Base-by-base conservation (phyloP, 2,888 invertebrate species). In the Branchellion lobata region DNA sequence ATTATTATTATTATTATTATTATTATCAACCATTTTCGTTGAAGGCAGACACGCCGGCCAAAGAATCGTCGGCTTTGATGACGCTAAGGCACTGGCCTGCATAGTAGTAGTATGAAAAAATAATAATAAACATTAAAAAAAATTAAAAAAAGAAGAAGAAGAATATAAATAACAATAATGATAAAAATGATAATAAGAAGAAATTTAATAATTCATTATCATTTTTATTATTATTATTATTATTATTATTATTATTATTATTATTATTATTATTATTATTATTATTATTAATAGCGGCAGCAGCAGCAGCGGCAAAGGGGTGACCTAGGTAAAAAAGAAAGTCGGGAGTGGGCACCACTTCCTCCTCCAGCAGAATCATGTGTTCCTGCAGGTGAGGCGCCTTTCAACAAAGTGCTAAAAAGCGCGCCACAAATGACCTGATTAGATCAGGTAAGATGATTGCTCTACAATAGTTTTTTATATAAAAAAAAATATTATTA, bases 321-420 rank as follows among this genome's bases (percentile, higher is more conserved):
- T 57, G 24, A 57, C 73, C 61, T 36, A 81, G 18, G 34, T 73
- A 81, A 24, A 79, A 86, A n/a, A 89, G 84, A 83, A 89, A 89
- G 85, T 90, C 90, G n/a, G 88, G 87, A 1, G 89, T 85, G 68
- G 89, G 83, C 29, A 89, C 84, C 34, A 89, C 84, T 76, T 89
- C 89, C 83, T 89, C 89, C 83, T 89, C 89, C 40, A 90, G 84
- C 0, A 90, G 85, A 29, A 90, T 88, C 53, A 88, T 84, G 81
- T 88, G 86, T 53, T 87, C 85, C 88, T 89, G 85, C 27, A 34
- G 40, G 27, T 69, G n/a, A n/a, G n/a, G n/a, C n/a, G n/a, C n/a
- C n/a, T n/a, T n/a, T n/a, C n/a, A n/a, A n/a, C n/a, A n/a, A n/a
- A n/a, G n/a, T n/a, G n/a, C n/a, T n/a, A n/a, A n/a, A n/a, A n/a